Evolutionary conservation across 2,888 invertebrate genomes (phyloP).

Genomic region (Archips xylosteana): DNA sequence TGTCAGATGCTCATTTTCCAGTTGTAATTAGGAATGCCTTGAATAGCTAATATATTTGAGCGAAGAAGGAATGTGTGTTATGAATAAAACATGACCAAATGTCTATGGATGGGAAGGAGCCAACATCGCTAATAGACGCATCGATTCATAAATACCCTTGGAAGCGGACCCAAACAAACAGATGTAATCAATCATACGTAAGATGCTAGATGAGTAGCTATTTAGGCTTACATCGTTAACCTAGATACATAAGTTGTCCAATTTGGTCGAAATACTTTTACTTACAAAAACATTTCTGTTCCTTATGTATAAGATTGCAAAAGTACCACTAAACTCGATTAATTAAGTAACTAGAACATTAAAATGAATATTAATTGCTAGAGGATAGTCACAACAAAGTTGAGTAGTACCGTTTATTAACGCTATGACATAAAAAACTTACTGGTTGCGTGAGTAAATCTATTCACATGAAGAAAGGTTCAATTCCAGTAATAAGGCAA

Average conservation of each 20-base stretch:
- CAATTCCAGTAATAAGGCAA: no score
- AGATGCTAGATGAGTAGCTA: slow-evolving; percentile 47
- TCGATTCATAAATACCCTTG: slow-evolving; percentile 39
- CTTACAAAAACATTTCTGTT: slow-evolving; percentile 7
- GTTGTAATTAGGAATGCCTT: slow-evolving; percentile 74
- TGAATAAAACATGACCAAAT: slow-evolving; percentile 61
- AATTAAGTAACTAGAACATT: slow-evolving; percentile 16
- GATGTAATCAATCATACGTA: slow-evolving; percentile 55
- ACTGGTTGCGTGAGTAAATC: background rate
- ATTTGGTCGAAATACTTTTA: slow-evolving; percentile 47
- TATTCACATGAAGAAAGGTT: no score
- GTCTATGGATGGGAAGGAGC: slow-evolving; percentile 22
- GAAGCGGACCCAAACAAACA: slow-evolving; percentile 54
- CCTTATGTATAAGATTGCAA: slow-evolving; percentile 23
- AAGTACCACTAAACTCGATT: slow-evolving; percentile 15
- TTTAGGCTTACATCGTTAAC: slow-evolving; percentile 61
- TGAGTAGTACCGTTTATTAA: background rate
- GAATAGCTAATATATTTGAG: slow-evolving; percentile 57
- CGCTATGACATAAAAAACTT: background rate
- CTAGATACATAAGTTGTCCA: slow-evolving; percentile 53
- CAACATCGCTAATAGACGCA: slow-evolving; percentile 23
- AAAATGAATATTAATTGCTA: slow-evolving; percentile 17
- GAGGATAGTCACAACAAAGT: background rate
- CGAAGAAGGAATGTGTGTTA: slow-evolving; percentile 55
- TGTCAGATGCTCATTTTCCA: slow-evolving; percentile 72